Evolutionary conservation across 2,888 invertebrate species (phyloP).

Genomic region (Unio delphinus): DNA sequence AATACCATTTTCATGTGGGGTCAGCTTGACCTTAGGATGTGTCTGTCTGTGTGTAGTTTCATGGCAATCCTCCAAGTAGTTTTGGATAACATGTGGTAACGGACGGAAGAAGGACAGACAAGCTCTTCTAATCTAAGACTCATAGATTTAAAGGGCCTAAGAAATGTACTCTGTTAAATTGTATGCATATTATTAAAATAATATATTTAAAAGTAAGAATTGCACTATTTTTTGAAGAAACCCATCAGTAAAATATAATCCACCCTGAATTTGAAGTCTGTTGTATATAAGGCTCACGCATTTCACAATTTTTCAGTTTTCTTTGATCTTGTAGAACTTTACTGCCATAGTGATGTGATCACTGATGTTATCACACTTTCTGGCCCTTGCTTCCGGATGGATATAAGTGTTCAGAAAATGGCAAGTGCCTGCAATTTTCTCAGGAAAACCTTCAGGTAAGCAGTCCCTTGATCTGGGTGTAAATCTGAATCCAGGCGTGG

Average conservation of each 20-base stretch:
- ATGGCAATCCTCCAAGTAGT: too few relatives aligned
- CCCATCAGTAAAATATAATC: background rate
- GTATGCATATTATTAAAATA: background rate
- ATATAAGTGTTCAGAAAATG: slow-evolving; percentile 56
- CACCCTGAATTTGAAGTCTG: background rate
- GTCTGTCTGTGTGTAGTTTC: too few relatives aligned
- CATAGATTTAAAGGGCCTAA: background rate
- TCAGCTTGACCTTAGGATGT: too few relatives aligned
- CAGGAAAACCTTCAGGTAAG: slow-evolving; percentile 58
- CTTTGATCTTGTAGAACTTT: slow-evolving; percentile 29
- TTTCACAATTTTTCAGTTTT: background rate
- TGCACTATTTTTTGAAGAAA: slow-evolving; percentile 6
- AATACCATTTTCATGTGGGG: too few relatives aligned
- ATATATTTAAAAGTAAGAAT: background rate
- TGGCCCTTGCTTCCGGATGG: slow-evolving; percentile 39
- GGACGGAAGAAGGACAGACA: too few relatives aligned
- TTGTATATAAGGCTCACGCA: too few relatives aligned
- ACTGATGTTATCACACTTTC: slow-evolving; percentile 14
- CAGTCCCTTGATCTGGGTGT: slow-evolving; percentile 49
- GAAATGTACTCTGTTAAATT: background rate
- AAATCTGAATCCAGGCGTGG: slow-evolving; percentile 49
- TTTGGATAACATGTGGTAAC: too few relatives aligned
- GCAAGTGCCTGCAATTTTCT: slow-evolving; percentile 47
- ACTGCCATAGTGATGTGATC: slow-evolving; percentile 54
- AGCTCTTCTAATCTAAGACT: too few relatives aligned